phyloP scores from a whole-genome alignment of 2,797 vertebrate species.

The Protosalanx chinensis region DNA sequence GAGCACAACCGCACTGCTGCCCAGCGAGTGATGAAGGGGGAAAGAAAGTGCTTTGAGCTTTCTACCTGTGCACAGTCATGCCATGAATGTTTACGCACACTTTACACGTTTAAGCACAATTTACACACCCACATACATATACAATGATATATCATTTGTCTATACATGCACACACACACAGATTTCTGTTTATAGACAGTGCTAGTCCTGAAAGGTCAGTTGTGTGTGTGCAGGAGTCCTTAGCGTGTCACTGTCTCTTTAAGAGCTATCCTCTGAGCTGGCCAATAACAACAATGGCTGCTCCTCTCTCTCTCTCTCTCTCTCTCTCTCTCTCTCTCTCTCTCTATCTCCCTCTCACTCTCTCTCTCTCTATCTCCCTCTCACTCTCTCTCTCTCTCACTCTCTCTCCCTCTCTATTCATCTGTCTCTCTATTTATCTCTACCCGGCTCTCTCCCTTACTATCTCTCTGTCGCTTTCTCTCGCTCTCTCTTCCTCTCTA shows the following conservation, averaged over 20 bases:
- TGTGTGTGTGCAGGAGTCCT: not conserved
- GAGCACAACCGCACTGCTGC: too few species aligned
- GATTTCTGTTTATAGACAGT: slow-evolving; percentile 37
- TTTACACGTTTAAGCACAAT: not conserved
- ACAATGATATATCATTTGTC: slow-evolving; percentile 33
- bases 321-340: too few species aligned
- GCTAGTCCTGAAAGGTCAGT: not conserved
- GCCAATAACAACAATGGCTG: slow-evolving; percentile 71
- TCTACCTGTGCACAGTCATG: too few species aligned
- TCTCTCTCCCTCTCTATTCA: not conserved
- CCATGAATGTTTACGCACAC: too few species aligned
- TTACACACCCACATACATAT: slow-evolving; percentile 46
- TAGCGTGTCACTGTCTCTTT: slow-evolving; percentile 49
- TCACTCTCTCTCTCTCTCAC: too few species aligned
- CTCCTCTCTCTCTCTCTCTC: slow-evolving; percentile 31
- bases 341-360: too few species aligned
- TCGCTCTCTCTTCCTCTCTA: not conserved
- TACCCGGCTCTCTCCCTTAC: too few species aligned
- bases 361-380: too few species aligned
- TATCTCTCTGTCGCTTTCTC: too few species aligned
- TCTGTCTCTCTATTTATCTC: too few species aligned
- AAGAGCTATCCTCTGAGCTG: slow-evolving; percentile 59
- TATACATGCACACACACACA: slow-evolving; percentile 31
- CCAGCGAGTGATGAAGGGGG: too few species aligned
- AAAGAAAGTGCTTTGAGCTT: too few species aligned